Evolutionary conservation across 2,113 vertebrate species (phyloP).

Genomic region (Pholis gunnellus): DNA sequence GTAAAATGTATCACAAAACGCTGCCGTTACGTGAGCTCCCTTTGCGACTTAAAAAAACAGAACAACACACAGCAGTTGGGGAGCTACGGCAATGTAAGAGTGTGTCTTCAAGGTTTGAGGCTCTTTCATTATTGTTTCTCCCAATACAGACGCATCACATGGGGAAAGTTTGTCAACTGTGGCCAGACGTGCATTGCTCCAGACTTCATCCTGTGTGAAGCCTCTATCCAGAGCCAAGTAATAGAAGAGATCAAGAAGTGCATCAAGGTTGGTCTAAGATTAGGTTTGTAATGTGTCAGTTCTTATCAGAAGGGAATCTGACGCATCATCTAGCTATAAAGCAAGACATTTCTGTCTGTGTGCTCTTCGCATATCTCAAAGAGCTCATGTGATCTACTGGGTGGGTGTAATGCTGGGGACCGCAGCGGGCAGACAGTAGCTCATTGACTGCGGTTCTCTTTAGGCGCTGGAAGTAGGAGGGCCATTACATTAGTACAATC

Average conservation of each 20-base stretch:
- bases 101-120: neutral
- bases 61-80: no score
- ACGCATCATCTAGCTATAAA: neutral
- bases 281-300: neutral
- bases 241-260: constrained; percentile 87
- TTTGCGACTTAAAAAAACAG: neutral
- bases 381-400: no score
- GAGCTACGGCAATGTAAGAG: neutral
- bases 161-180: constrained; percentile 94
- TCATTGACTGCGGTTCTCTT: neutral
- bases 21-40: neutral
- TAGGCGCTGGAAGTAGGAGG: neutral
- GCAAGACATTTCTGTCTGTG: neutral
- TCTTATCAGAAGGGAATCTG: neutral
- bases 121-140: neutral
- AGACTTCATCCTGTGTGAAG: constrained; percentile 93
- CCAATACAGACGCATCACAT: constrained; percentile 86
- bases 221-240: constrained; percentile 85
- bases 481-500: neutral
- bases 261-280: constrained; percentile 79
- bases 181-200: constrained; percentile 96
- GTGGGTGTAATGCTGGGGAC: neutral
- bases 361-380: no score
- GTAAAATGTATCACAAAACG: neutral
- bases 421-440: neutral